A percentile compares a stretch with the other conserved stretches of the same genome.
Conservation (phyloP, 2,888 invertebrate genomes). For the Heteromyza rotundicornis region DNA sequence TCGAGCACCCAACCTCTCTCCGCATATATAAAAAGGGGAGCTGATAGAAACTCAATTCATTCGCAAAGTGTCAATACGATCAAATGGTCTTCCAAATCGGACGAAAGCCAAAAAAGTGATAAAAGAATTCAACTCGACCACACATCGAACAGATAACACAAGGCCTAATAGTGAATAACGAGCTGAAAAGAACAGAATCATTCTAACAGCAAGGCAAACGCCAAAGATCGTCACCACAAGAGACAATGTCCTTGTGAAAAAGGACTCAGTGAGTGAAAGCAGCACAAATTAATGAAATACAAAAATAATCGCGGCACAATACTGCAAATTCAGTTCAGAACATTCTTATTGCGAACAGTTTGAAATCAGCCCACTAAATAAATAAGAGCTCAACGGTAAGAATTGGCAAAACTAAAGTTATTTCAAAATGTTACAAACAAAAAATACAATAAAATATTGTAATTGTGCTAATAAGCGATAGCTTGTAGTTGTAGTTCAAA, state of each 20-base stretch:
- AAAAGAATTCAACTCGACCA: constrained; percentile 12
- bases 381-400: neutral
- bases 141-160: constrained; percentile 14
- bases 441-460: too few species aligned
- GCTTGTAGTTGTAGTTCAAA: too few species aligned
- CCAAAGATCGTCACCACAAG: neutral
- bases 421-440: too few species aligned
- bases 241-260: neutral
- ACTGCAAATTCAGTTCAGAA: constrained; percentile 62
- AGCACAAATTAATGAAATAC: constrained; percentile 62
- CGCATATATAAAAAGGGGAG: constrained; percentile 46
- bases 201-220: neutral
- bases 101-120: constrained; percentile 23
- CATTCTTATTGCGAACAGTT: constrained; percentile 47
- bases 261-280: neutral
- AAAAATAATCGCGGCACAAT: constrained; percentile 61
- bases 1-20: constrained; percentile 6
- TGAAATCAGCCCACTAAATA: neutral
- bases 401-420: neutral
- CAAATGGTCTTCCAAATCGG: constrained; percentile 38
- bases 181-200: neutral
- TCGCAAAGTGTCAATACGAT: constrained; percentile 48
- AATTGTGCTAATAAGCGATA: too few species aligned
- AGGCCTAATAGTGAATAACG: constrained; percentile 8
- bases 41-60: constrained; percentile 44